Evolutionary conservation across 2,113 vertebrate genomes (phyloP), one percentile per base, ranked within the genome.

Genomic region (Centropus bengalensis): DNA sequence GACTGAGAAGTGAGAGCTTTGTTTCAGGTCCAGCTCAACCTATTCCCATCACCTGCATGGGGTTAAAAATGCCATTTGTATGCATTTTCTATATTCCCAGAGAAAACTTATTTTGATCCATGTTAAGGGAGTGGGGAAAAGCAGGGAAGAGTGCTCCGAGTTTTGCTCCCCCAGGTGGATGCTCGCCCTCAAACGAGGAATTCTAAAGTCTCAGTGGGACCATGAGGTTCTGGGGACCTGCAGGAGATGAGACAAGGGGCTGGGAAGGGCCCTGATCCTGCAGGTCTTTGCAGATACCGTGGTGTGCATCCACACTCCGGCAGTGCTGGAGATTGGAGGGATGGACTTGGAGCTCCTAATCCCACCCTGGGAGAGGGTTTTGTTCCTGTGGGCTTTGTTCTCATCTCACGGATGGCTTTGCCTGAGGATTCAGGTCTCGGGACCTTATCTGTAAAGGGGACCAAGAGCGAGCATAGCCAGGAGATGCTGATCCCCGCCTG

Each of bases 61-160:
- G 55, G 26, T 45, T 45, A 33, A 67, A 33, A 67, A 63, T 16
- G 40, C 44, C 36, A 36, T 36, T 36, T 36, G 36, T 36, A 36
- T 36, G 36, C 36, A 36, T 36, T 36, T 9, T 36, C 36, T 36
- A 9, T 36, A 36, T 36, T 36, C 9, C 32, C 2, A 0, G 67
- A 44, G 71, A 69, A 81, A 54, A 45, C 4, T 12, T 8, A 9
- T 81, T 82, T 77, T 45, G 44, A 59, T 51, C 60, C 16, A 4
- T 0, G 0, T 6, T 11, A 18, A 5, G 8, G 23, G 55, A 28
- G n/a, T 1, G 1, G 2, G 3, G 20, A 22, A 82, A 82, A 66
- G 5, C 7, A 30, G 33, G 1, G 4, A 58, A 30, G 40, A 17
- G 19, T 7, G 12, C 30, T 64, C 64, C 0, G 4, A 24, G 55